Conservation (phyloP, 35 echinoderm and acorn worm genomes). For the Chiridota heheva region DNA sequence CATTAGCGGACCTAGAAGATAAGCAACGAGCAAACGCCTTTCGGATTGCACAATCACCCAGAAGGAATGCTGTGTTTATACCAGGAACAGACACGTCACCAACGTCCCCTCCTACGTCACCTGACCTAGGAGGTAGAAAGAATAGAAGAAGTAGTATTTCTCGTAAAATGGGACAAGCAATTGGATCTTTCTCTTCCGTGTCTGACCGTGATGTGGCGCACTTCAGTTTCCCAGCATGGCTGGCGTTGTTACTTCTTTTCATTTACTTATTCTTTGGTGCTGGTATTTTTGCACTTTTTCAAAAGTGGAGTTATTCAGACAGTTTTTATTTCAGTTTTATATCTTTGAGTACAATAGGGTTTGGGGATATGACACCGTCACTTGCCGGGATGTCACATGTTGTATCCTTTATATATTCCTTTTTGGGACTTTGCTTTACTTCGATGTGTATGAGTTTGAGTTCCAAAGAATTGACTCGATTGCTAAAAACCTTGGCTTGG, state of each 20-base stretch:
- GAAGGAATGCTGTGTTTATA: conserved; percentile 39
- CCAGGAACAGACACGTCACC: conserved; percentile 34
- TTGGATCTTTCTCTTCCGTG: conserved; percentile 36
- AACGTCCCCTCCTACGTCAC: conserved; percentile 26
- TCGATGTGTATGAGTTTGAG: conserved; percentile 87
- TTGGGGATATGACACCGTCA: conserved; percentile 77
- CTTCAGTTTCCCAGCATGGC: conserved; percentile 71
- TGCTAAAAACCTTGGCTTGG: conserved; percentile 54
- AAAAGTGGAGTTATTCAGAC: conserved; percentile 52
- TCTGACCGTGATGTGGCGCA: conserved; percentile 61
- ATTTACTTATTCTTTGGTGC: conserved; percentile 79
- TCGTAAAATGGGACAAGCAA: conserved; percentile 17
- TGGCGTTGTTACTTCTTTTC: conserved; percentile 65
- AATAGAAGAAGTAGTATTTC: conserved; percentile 36
- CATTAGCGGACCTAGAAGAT: conserved; percentile 23
- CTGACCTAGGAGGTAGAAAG: conserved; percentile 11
- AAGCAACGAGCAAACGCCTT: conserved; percentile 21
- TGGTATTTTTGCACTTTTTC: conserved; percentile 27
- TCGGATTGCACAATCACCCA: conserved; percentile 27
- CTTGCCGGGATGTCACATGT: conserved; percentile 2
- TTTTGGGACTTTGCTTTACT: conserved; percentile 76
- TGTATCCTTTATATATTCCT: conserved; percentile 76
- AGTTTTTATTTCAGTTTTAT: conserved; percentile 85
- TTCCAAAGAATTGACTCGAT: conserved; percentile 61
- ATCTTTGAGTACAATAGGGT: conserved; percentile 91